A percentile compares a stretch with the other conserved stretches of the same genome.
These are phyloP conservation scores for Malurus splendens DNA, from an alignment of 2,797 vertebrate genomes.

Conservation along the genomic window DNA sequence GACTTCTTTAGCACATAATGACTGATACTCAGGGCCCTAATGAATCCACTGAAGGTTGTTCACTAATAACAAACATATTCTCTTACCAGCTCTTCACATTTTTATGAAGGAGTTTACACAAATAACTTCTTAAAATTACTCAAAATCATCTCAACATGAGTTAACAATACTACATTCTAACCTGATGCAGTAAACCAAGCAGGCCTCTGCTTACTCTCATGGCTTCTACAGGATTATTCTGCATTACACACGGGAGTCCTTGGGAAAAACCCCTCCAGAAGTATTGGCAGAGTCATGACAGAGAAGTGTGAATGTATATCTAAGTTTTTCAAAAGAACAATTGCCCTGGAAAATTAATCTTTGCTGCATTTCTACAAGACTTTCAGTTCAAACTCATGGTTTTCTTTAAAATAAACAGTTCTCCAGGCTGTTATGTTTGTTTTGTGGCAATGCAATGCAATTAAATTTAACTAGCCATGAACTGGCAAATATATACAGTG, in stretches of 20 bases:
- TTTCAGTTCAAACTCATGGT: background rate
- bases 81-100: background rate
- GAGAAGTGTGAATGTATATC: accelerated
- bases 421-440: background rate
- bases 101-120: background rate
- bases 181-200: background rate
- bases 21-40: background rate
- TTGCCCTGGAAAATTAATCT: background rate
- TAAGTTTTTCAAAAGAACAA: background rate
- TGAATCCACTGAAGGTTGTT: background rate
- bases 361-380: background rate
- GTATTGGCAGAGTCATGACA: background rate
- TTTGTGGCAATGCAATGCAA: background rate
- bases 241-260: background rate
- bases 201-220: background rate
- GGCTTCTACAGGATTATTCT: background rate
- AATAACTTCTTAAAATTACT: background rate
- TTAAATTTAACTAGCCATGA: background rate
- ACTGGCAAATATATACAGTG: background rate
- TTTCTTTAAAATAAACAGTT: background rate
- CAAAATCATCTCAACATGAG: background rate
- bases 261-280: background rate
- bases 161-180: background rate
- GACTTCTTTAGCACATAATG: background rate
- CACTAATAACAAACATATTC: background rate